Percentiles rank a stretch among this genome's conserved stretches.
These are phyloP conservation scores for Caradrina clavipalpis DNA, from an alignment of 2,888 invertebrate species.

Conservation along the genomic window DNA sequence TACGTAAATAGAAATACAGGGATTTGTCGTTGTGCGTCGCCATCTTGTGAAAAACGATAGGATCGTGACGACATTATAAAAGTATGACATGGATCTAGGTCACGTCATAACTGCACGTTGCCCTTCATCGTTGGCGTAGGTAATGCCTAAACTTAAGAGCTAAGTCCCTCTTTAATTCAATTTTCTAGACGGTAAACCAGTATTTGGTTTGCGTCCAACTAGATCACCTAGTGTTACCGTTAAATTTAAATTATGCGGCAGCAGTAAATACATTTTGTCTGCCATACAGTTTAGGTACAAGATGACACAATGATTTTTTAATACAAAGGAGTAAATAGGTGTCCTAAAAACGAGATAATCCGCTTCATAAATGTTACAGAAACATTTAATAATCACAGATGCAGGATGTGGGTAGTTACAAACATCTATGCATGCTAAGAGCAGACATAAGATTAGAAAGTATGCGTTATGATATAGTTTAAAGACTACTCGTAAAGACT, in stretches of 20 bases:
- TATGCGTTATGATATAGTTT: slow-evolving; percentile 11
- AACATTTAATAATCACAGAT: slow-evolving; percentile 6
- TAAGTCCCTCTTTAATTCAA: slow-evolving; percentile 20
- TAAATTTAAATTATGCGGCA: slow-evolving; percentile 31
- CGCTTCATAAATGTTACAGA: not conserved
- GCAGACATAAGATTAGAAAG: slow-evolving; percentile 14
- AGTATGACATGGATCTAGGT: slow-evolving; percentile 83
- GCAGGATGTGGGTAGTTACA: not conserved
- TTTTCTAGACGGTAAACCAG: slow-evolving; percentile 40
- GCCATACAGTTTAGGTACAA: not conserved
- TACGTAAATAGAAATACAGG: slow-evolving; percentile 91
- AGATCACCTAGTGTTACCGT: slow-evolving; percentile 25
- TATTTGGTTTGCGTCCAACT: slow-evolving; percentile 46
- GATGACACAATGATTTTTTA: not conserved
- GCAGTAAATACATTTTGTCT: slow-evolving; percentile 5
- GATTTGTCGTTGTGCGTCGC: slow-evolving; percentile 89
- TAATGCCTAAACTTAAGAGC: slow-evolving; percentile 15
- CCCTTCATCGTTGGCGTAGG: slow-evolving; percentile 18
- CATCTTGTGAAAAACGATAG: slow-evolving; percentile 91
- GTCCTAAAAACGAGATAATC: not conserved
- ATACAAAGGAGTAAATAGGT: not conserved
- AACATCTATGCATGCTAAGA: not conserved
- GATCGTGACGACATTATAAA: slow-evolving; percentile 87
- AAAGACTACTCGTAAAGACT: slow-evolving; percentile 21
- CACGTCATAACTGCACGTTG: slow-evolving; percentile 65